Evolutionary conservation across 2,797 vertebrate species (phyloP), one percentile per base, ranked within the genome.

Genomic region (Alca torda): DNA sequence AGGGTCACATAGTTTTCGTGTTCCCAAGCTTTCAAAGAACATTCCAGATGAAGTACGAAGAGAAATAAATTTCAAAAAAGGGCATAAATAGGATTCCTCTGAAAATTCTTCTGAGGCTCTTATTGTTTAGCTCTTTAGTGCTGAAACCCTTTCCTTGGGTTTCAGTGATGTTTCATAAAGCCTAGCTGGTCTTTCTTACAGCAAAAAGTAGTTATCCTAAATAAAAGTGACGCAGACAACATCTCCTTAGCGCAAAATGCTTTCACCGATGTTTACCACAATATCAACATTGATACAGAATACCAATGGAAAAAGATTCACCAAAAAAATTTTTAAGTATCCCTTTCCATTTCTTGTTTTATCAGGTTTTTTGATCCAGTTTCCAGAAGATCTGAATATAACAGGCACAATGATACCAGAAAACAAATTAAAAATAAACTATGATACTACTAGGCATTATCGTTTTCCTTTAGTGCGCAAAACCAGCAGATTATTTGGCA

Each of bases 61-160:
- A 91, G 75, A 92, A 91, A 84, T 54, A 74, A 43, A 33, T 61
- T 88, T 82, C 75, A 5, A 0, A 28, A 57, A 86, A 59, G 53
- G 60, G 60, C 50, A 92, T 79, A 94, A 95, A 90, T 48, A 83
- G 64, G 78, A 93, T 89, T 94, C 73, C 24, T 89, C 50, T 61
- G 86, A 96, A 90, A 91, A 84, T 46, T 72, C 67, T 90, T 92
- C 60, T 50, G 46, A 86, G 80, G 54, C 23, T 90, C 8, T 81
- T 39, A 83, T 64, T 94, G 95, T 93, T 93, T 11, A 60, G 84
- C 60, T 86, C 60, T 65, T 92, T 35, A 65, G 33, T 23, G 57
- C 61, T 84, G 70, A 93, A 94, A 82, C 26, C 26, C 41, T 67
- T 51, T 43, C 57, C 41, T 56, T 68, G 77, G 54, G 65, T 76